Evolutionary conservation across 2,113 vertebrate genomes (phyloP), one percentile per base, ranked within the genome.

Genomic region (Hippocampus barbouri): DNA sequence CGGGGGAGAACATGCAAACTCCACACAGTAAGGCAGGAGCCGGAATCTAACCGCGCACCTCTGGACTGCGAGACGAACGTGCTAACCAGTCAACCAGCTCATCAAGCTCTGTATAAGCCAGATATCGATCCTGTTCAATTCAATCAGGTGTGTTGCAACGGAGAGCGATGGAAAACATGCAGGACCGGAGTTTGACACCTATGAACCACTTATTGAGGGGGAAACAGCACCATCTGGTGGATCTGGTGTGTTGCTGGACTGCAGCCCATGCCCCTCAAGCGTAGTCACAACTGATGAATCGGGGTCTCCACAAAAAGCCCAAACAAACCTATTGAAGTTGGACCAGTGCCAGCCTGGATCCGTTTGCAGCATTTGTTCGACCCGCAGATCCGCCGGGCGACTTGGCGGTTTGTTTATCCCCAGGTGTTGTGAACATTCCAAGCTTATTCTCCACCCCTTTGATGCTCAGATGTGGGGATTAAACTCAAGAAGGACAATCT

Each of bases 401-500:
- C 87, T 85, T 84, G 72, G 71, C 43, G 59, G 73, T 75, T 70
- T 79, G 71, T 79, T 78, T 85, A 79, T 86, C 81, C 84, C 79
- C 78, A 85, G 81, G 84, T 87, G 84, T 83, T 84, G 71, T 60
- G 67, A 82, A 73, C 68, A 84, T 76, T 65, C 72, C 76, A 86
- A 83, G 71, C 78, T 72, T 78, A 84, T 87, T 88, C 81, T 83
- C 85, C 86, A 86, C 82, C 79, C 80, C 66, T 9, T 2, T 78
- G 72, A 53, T 81, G 74, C 79, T 81, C 77, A 71, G 81, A 75
- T 80, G 82, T 77, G 68, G 65, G 80, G 87, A 89, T 91, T 86
- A 87, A 73, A 71, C 85, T 83, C 75, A 72, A 71, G 34, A 38
- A 80, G 79, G 74, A 85, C 81, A 88, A 85, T 77, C 80, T 80